Evolutionary conservation across 2,113 vertebrate genomes (phyloP).

Genomic region (Megaceryle maxima): DNA sequence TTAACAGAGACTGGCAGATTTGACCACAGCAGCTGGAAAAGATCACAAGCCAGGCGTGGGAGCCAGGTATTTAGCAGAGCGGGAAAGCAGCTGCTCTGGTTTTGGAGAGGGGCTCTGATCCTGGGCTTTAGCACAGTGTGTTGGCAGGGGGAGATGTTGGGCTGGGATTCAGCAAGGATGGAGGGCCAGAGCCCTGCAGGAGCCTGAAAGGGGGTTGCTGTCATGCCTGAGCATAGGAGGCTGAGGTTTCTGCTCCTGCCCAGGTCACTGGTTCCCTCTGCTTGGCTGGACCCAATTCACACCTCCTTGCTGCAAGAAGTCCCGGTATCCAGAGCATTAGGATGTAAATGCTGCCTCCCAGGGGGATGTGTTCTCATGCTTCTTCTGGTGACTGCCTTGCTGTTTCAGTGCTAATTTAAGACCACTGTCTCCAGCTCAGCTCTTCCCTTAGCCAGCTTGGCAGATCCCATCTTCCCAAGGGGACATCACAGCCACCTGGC

Average conservation of each 20-base stretch:
- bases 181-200: not conserved
- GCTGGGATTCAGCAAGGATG: not conserved
- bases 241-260: not conserved
- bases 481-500: no score
- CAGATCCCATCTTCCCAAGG: not conserved
- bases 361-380: not conserved
- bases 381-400: not conserved
- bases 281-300: not conserved
- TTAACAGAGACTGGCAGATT: not conserved
- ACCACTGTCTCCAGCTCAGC: not conserved
- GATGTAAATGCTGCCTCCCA: not conserved
- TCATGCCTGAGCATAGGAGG: not conserved
- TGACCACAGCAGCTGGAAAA: not conserved
- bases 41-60: not conserved
- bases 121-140: not conserved
- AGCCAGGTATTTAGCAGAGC: not conserved
- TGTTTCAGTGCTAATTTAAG: not conserved
- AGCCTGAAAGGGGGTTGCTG: not conserved
- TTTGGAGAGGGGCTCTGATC: not conserved
- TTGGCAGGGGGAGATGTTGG: not conserved
- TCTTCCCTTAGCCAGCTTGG: not conserved
- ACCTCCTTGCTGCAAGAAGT: not conserved
- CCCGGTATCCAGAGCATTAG: not conserved
- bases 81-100: not conserved
- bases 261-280: rapidly evolving